These are phyloP conservation scores for Megalonaias nervosa DNA, from an alignment of 1,140 invertebrate species.

Conservation along the genomic window DNA sequence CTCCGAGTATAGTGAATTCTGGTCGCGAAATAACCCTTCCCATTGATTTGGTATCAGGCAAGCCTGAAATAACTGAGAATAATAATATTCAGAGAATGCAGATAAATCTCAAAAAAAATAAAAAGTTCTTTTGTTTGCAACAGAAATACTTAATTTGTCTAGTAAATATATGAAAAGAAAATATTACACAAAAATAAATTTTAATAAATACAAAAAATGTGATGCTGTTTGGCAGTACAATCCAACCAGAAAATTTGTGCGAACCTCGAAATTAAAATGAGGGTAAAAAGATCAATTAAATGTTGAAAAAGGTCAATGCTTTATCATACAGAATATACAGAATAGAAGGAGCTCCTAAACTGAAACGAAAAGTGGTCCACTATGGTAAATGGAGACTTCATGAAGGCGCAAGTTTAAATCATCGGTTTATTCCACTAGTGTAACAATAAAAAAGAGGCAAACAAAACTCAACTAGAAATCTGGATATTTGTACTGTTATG, in stretches of 20 bases:
- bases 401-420: too few relatives aligned
- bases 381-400: not conserved
- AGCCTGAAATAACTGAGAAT: constrained; percentile 6
- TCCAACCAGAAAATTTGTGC: constrained; percentile 15
- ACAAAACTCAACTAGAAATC: too few relatives aligned
- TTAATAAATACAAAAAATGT: constrained; percentile 1
- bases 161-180: constrained; percentile 21
- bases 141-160: constrained; percentile 12
- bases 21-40: too few relatives aligned
- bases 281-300: constrained; percentile 22
- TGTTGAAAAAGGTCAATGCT: constrained; percentile 10
- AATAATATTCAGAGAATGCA: constrained; percentile 25
- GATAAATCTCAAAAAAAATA: not conserved
- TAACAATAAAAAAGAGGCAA: too few relatives aligned
- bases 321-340: constrained; percentile 20
- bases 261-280: constrained; percentile 26
- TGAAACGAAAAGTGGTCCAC: constrained; percentile 24
- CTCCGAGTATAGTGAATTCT: too few relatives aligned
- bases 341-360: constrained; percentile 8
- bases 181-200: constrained; percentile 29
- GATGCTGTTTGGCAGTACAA: constrained; percentile 25
- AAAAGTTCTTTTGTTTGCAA: constrained; percentile 13
- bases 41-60: constrained; percentile 32
- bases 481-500: too few relatives aligned
- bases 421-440: too few relatives aligned